Base-by-base conservation (phyloP, 1,140 invertebrate species). In the Brachionus sp. region DNA sequence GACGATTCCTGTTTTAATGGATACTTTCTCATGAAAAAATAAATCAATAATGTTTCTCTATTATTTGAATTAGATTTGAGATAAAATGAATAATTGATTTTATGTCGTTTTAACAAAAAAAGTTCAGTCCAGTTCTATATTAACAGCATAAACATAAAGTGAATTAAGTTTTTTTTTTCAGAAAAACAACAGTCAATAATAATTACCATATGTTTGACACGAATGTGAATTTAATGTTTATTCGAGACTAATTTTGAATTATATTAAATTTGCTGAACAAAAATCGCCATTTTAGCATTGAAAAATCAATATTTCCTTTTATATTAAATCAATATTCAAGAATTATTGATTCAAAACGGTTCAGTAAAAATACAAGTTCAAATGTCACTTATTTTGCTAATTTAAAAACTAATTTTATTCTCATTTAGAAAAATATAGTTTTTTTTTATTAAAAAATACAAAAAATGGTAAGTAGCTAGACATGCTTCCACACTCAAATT, bases 131-230 rank as follows among this genome's bases (percentile, higher is more conserved):
- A 57, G 50, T 25, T 23, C 16, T 57, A 57, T 57, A 57, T 57
- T 57, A 23, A 23, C 50, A 57, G 13, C 50, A 57, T 16, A 7
- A 57, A 9, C 50, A 57, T 57, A 57, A 57, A 57, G 50, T 57
- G 50, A 57, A 57, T 57, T 57, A 57, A 57, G 50, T 57, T 29
- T 57, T 57, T 57, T 57, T 57, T 57, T 23, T 57, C 50, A 57
- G 50, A 57, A 57, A 57, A 57, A 66, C 25, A 66, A 66, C 64
- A 66, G 64, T 25, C 64, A 66, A 66, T 66, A 66, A 29, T 66
- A 33, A 66, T 66, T 66, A 66, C 64, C 29, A 33, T 66, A 66
- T 66, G 9, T 66, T 10, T 66, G 64, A 66, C 64, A 66, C 33
- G 29, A 66, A 66, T 66, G 13, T 37, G 64, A 66, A n/a, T n/a